A percentile compares a stretch with the other conserved stretches of the same genome.
These are phyloP conservation scores for Keiferia lycopersicella DNA, from an alignment of 2,888 invertebrate species.

Conservation along the genomic window DNA sequence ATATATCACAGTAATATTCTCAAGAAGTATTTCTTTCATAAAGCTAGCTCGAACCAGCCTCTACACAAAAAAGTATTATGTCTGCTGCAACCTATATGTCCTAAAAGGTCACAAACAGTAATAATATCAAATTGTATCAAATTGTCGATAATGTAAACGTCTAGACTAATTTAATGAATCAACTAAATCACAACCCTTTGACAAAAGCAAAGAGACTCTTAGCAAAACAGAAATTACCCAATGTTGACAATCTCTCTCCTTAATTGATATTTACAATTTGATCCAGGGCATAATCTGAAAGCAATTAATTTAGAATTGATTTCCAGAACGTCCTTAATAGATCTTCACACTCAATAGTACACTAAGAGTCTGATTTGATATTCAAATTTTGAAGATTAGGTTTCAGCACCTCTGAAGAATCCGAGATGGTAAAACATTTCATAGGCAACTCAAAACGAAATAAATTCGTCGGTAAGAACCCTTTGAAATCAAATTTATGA, in stretches of 20 bases:
- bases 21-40: too few relatives aligned
- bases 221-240: background rate
- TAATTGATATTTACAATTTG: background rate
- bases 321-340: background rate
- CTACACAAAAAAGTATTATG: too few relatives aligned
- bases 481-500: too few relatives aligned
- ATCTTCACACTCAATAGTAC: background rate
- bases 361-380: constrained; percentile 3
- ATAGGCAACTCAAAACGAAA: too few relatives aligned
- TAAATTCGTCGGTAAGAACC: too few relatives aligned
- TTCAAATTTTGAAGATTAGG: constrained; percentile 12
- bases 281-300: background rate
- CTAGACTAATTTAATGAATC: background rate
- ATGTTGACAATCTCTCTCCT: background rate
- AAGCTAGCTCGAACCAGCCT: too few relatives aligned
- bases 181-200: background rate
- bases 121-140: background rate
- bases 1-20: too few relatives aligned
- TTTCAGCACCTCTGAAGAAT: background rate
- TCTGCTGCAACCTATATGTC: too few relatives aligned
- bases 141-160: background rate
- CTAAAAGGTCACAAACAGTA: background rate
- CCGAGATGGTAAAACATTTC: background rate
- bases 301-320: background rate
- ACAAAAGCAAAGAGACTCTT: background rate